Evolutionary conservation across 2,113 vertebrate genomes (phyloP), one percentile per base, ranked within the genome.

Genomic region (Tor tambroides): DNA sequence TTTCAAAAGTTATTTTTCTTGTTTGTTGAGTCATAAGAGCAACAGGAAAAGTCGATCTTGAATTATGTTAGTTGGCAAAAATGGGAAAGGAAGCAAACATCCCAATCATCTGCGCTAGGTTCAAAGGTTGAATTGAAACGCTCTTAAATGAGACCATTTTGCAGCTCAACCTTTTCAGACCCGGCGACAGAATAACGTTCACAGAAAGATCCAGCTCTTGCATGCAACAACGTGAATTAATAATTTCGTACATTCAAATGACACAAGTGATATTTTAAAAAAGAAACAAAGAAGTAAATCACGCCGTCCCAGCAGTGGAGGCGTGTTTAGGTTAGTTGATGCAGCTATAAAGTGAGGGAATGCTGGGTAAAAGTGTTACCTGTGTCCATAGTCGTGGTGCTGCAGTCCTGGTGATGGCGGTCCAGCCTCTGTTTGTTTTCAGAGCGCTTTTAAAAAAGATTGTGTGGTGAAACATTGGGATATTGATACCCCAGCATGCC

Each of bases 1-100:
- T 88, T 89, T 88, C 88, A 86, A 87, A 91, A 89, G 87, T 91
- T 87, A 88, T 90, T 91, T 80, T 82, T 90, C 67, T 88, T 86
- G 84, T 80, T 81, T 84, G 87, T 81, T 84, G 86, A 85, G 74
- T 88, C 84, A 89, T 82, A 83, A 86, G 85, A 90, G 88, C 83
- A 89, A 89, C 82, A 88, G 89, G 89, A 91, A 88, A 91, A 89
- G 86, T 91, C 89, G 83, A 89, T 83, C 83, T 89, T 74, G 76
- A 88, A 80, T 84, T 49, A 80, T 87, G 88, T 89, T 89, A 89
- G 89, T 88, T 87, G 88, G 88, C 78, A 87, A 78, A 87, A 86
- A 86, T 26, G 79, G 85, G 79, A 83, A 87, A 88, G 89, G 90
- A 86, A 84, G 87, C 61, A 89, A 86, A 83, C 87, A 84, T 86